Conservation (phyloP, 1,140 invertebrate species). For the Scaptomyza graminum region DNA sequence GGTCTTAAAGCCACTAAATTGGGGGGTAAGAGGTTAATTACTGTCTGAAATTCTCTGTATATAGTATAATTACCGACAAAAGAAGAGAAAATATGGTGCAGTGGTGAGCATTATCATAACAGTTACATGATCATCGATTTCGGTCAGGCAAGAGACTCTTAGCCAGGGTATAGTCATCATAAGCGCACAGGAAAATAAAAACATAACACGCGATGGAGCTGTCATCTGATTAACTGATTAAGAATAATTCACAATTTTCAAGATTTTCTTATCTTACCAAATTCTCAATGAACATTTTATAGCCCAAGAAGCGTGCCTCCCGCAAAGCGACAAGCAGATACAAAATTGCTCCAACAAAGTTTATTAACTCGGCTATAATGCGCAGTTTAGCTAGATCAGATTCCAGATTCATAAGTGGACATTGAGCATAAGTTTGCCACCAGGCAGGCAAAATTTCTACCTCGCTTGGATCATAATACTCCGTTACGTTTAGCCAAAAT, state of each 20-base stretch:
- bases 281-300: conserved; percentile 96
- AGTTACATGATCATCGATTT: conserved; percentile 95
- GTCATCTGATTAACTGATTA: conserved; percentile 88
- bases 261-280: conserved; percentile 86
- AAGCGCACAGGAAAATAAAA: conserved; percentile 95
- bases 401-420: conserved; percentile 81
- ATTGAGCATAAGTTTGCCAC: conserved; percentile 82
- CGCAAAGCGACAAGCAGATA: conserved; percentile 92
- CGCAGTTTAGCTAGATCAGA: conserved; percentile 85
- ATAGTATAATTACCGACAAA: conserved; percentile 90
- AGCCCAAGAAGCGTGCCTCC: conserved; percentile 92
- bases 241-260: neutral
- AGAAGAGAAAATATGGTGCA: conserved; percentile 99
- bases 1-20: conserved; percentile 96
- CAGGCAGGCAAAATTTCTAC: conserved; percentile 70
- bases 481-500: conserved; percentile 82
- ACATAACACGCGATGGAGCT: conserved; percentile 94
- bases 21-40: neutral
- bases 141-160: conserved; percentile 91
- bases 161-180: conserved; percentile 93
- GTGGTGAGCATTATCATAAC: conserved; percentile 98
- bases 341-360: conserved; percentile 90
- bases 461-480: conserved; percentile 76
- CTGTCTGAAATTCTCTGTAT: no score
- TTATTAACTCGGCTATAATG: conserved; percentile 88